A percentile compares a stretch with the other conserved stretches of the same genome.
Conservation (phyloP, 2,888 invertebrate species). For the Nesidiocoris tenuis region DNA sequence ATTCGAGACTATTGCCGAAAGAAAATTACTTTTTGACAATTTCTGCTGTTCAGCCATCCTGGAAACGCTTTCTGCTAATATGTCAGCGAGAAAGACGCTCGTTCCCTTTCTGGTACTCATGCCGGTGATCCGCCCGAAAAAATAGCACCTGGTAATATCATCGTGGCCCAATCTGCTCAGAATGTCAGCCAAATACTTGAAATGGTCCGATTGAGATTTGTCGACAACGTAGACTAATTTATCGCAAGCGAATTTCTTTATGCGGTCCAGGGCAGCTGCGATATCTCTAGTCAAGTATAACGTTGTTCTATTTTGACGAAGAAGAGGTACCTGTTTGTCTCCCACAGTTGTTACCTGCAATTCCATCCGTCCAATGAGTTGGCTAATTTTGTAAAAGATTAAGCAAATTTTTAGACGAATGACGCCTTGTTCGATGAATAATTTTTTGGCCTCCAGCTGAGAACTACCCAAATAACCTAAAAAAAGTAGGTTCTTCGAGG, state of each 20-base stretch:
- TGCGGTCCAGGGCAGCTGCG: conserved; percentile 84
- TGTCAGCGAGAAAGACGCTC: conserved; percentile 81
- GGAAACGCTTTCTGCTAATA: conserved; percentile 77
- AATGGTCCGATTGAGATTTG: conserved; percentile 77
- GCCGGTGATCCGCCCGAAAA: conserved; percentile 87
- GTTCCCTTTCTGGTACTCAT: conserved; percentile 91
- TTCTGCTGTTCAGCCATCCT: conserved; percentile 72
- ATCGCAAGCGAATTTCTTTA: conserved; percentile 72
- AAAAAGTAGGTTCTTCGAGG: too few relatives aligned
- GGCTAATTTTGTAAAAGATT: too few relatives aligned
- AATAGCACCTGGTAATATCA: conserved; percentile 67
- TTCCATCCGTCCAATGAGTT: too few relatives aligned
- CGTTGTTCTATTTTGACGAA: conserved; percentile 88
- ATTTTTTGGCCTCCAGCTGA: too few relatives aligned
- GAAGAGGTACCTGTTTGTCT: conserved; percentile 55
- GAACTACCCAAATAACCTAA: too few relatives aligned
- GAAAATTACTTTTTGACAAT: conserved; percentile 67
- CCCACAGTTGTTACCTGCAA: conserved; percentile 45
- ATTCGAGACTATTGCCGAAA: conserved; percentile 45
- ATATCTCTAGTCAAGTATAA: conserved; percentile 86
- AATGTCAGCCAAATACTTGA: conserved; percentile 62
- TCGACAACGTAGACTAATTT: conserved; percentile 89
- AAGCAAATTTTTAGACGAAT: too few relatives aligned
- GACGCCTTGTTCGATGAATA: too few relatives aligned
- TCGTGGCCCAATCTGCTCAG: conserved; percentile 57